phyloP scores from a whole-genome alignment of 2,113 vertebrate species.

The Psophia crepitans region DNA sequence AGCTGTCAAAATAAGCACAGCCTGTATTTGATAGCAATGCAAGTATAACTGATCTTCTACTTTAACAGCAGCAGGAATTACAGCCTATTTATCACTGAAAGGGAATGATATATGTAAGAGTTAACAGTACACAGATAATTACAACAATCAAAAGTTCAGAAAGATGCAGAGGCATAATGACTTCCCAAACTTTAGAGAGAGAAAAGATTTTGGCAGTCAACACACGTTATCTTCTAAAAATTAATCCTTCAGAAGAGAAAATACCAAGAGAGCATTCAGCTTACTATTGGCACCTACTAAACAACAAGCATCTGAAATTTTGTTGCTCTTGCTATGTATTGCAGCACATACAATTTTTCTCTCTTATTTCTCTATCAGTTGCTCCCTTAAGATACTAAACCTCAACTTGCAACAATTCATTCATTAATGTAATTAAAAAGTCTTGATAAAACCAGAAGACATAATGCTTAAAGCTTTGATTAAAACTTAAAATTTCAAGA shows the following conservation, averaged over 20 bases:
- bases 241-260: neutral
- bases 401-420: neutral
- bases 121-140: neutral
- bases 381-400: neutral
- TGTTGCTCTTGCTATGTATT: neutral
- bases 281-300: constrained; percentile 25
- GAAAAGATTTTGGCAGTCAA: neutral
- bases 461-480: neutral
- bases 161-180: neutral
- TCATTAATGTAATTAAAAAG: neutral
- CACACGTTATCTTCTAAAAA: neutral
- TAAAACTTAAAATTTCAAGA: neutral
- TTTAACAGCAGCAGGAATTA: neutral
- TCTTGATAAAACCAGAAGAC: neutral
- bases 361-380: neutral
- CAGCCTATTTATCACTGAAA: neutral
- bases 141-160: neutral
- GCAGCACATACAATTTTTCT: neutral
- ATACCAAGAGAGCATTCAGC: neutral
- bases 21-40: neutral
- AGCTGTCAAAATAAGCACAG: constrained; percentile 30
- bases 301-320: neutral
- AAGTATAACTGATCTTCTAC: constrained; percentile 3
- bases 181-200: neutral
- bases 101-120: neutral